A percentile compares a stretch with the other conserved stretches of the same genome.
phyloP scores from a whole-genome alignment of 2,888 invertebrate species.

The Mechanitis mazaeus region DNA sequence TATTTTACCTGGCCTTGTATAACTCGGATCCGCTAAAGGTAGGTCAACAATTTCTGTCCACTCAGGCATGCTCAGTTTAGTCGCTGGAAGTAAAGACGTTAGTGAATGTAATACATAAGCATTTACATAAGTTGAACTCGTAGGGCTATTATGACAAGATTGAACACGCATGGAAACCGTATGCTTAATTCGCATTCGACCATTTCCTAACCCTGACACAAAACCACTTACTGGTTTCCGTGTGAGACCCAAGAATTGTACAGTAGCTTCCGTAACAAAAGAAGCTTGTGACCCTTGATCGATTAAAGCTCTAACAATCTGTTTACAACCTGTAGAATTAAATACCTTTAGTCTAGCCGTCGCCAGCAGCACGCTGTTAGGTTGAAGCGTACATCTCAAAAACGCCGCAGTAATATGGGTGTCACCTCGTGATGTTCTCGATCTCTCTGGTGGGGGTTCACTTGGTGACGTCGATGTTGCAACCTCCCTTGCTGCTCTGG shows the following conservation, averaged over 20 bases:
- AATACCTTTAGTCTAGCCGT: conserved; percentile 9
- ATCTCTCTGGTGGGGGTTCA: background rate
- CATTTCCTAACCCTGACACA: conserved; percentile 30
- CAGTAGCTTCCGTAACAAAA: conserved; percentile 28
- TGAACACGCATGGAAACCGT: conserved; percentile 21
- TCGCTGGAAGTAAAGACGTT: conserved; percentile 22
- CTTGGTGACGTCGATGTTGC: background rate
- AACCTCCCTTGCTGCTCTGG: background rate
- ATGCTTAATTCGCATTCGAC: conserved; percentile 20
- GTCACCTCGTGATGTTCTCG: background rate
- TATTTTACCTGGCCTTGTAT: conserved; percentile 24
- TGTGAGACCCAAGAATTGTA: conserved; percentile 26
- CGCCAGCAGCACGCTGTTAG: conserved; percentile 1
- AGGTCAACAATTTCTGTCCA: conserved; percentile 26
- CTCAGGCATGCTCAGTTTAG: conserved; percentile 3
- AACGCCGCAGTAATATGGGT: conserved; percentile 4
- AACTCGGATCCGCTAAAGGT: conserved; percentile 28
- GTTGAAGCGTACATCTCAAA: background rate
- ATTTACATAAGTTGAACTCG: conserved; percentile 16
- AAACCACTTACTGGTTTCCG: conserved; percentile 20
- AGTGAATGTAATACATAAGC: conserved; percentile 28
- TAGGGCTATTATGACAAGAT: conserved; percentile 18
- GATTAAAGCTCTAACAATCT: conserved; percentile 21
- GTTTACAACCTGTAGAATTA: background rate
- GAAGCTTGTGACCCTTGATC: conserved; percentile 31